Percentiles rank a stretch among this genome's conserved stretches.
phyloP scores from a whole-genome alignment of 2,888 invertebrate species.

The Leucophora obtusa region DNA sequence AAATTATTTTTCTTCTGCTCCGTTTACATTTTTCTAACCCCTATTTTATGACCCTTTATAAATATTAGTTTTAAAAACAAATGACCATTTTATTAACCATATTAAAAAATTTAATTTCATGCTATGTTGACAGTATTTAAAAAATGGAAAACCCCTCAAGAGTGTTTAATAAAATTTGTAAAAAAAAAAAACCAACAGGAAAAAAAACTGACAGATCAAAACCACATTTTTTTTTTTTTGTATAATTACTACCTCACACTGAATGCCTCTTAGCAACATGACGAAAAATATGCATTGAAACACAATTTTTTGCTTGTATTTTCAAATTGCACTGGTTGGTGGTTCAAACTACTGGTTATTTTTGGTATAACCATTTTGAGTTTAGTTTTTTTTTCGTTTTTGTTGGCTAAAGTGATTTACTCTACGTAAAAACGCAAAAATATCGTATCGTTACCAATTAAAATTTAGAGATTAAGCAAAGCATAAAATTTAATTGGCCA shows the following conservation, averaged over 20 bases:
- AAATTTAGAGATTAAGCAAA: slow-evolving; percentile 58
- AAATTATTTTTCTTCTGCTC: neutral
- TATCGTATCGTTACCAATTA: slow-evolving; percentile 51
- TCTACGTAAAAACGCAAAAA: slow-evolving; percentile 33
- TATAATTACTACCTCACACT: slow-evolving; percentile 13
- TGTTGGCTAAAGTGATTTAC: slow-evolving; percentile 20
- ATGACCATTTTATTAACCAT: neutral
- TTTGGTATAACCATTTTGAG: neutral
- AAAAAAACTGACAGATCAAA: slow-evolving; percentile 4
- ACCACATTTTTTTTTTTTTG: slow-evolving; percentile 9
- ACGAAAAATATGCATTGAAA: slow-evolving; percentile 28
- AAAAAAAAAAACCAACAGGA: neutral
- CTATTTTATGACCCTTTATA: neutral
- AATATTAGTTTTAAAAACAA: neutral
- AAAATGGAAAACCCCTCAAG: neutral
- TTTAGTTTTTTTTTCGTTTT: neutral
- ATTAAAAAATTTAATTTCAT: slow-evolving; percentile 20
- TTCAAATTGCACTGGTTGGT: slow-evolving; percentile 20
- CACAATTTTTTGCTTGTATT: neutral
- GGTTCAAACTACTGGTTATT: neutral
- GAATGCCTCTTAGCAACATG: slow-evolving; percentile 8
- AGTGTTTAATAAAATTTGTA: neutral
- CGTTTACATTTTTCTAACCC: neutral
- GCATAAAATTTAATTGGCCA: slow-evolving; percentile 62
- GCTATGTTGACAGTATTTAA: slow-evolving; percentile 15